Conservation (phyloP, 2,797 vertebrate species). For the Numenius phaeopus region DNA sequence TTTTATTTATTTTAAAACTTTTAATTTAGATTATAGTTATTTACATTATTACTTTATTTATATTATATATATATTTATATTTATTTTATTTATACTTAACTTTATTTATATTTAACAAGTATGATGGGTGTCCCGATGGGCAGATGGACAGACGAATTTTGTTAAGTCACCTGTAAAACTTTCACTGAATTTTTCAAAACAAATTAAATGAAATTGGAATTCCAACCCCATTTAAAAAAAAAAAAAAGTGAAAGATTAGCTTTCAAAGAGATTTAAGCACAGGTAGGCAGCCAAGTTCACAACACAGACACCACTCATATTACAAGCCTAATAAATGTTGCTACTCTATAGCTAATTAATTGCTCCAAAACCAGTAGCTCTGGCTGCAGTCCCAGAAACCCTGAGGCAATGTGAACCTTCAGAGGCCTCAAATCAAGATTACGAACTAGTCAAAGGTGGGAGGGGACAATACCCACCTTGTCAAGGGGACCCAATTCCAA, state of each 20-base stretch:
- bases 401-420: not conserved
- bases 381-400: not conserved
- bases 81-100: not conserved
- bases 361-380: not conserved
- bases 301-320: not conserved
- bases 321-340: not conserved
- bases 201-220: not conserved
- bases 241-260: not conserved
- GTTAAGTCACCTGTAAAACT: not conserved
- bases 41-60: not conserved
- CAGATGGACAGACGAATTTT: not conserved
- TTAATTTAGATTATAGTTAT: not conserved
- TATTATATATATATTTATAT: not conserved
- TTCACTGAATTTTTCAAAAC: not conserved
- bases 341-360: not conserved
- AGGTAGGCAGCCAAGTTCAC: not conserved
- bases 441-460: not conserved
- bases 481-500: not conserved
- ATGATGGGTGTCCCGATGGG: not conserved
- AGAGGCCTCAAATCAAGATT: not conserved
- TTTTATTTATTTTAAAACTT: not conserved
- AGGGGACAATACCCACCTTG: not conserved
- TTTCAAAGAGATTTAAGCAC: not conserved
- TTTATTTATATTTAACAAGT: not conserved
- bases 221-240: not conserved